Evolutionary conservation across 2,113 vertebrate species (phyloP), one percentile per base, ranked within the genome.

Genomic region (Centrocercus urophasianus): DNA sequence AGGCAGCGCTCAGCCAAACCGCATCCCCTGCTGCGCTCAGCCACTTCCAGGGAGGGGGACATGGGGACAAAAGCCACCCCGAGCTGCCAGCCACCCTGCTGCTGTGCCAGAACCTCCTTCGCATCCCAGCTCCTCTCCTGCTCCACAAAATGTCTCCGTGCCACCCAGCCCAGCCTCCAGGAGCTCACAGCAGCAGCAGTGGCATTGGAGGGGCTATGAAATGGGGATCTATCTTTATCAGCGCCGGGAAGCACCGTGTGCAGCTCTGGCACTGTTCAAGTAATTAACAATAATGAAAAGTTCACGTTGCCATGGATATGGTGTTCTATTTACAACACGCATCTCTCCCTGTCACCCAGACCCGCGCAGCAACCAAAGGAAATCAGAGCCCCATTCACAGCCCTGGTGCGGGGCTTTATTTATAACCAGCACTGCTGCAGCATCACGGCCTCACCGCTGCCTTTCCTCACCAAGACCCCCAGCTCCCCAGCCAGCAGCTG

Each of bases 291-390:
- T 85, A 92, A 94, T 88, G 90, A 92, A 94, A 93, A 94, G 82
- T 87, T 89, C 66, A 56, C 82, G 93, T 91, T 96, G 93, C 95
- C 93, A 89, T 94, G 93, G 91, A n/a, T 84, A 93, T 94, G 81
- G 70, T 59, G 82, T 54, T 94, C 85, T 89, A 88, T 86, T 91
- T 93, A 81, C 93, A 83, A 79, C 13, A 6, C 5, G 4, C 48
- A 45, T 24, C 89, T 60, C 79, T 67, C 72, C 87, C 88, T 73
- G 61, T 56, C 61, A 8, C 71, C 67, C 84, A 45, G 84, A 38
- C n/a, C 69, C 5, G 13, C 10, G 21, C 92, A 25, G 81, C 67
- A 38, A 2, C 61, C 34, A 2, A 16, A 63, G 89, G 86, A 73
- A 80, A 88, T 40, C 79, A 90, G 86, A 69, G 21, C 59, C 86